Evolutionary conservation across 2,797 vertebrate genomes (phyloP).

Genomic region (Aphelocoma californica): DNA sequence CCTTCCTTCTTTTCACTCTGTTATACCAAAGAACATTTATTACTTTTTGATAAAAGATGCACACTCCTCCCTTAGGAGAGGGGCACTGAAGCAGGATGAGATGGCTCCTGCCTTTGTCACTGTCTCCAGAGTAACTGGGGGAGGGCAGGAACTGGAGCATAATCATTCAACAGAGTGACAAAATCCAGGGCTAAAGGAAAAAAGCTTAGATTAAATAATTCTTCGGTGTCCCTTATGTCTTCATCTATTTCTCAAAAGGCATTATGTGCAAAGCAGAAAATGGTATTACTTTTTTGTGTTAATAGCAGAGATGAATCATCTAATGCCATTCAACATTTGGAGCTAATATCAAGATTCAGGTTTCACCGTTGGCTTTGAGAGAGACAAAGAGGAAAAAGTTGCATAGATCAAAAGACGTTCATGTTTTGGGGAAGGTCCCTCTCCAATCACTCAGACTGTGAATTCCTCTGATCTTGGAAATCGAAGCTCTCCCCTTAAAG

Average conservation of each 20-base stretch:
- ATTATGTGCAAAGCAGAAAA: conserved; percentile 52
- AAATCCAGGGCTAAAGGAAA: neutral
- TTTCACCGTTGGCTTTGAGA: neutral
- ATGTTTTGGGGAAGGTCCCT: neutral
- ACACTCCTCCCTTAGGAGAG: neutral
- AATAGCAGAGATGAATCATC: conserved; percentile 45
- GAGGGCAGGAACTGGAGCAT: neutral
- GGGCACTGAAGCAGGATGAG: neutral
- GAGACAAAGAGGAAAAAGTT: neutral
- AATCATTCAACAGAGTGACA: neutral
- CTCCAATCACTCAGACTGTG: neutral
- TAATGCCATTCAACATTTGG: conserved; percentile 28
- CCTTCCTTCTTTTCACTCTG: neutral
- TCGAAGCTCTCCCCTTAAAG: neutral
- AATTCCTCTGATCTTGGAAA: neutral
- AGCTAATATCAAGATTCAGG: neutral
- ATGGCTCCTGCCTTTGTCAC: neutral
- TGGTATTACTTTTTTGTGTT: conserved; percentile 47
- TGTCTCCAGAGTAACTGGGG: neutral
- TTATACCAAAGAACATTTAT: neutral
- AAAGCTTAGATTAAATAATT: conserved; percentile 47
- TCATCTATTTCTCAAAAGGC: conserved; percentile 57
- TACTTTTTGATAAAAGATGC: conserved; percentile 3
- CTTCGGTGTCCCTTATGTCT: conserved; percentile 41
- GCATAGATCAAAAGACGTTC: neutral